A percentile compares a stretch with the other conserved stretches of the same genome.
These are phyloP conservation scores for Hozukius guyotensis DNA, from an alignment of 2,797 vertebrate species.

Conservation along the genomic window DNA sequence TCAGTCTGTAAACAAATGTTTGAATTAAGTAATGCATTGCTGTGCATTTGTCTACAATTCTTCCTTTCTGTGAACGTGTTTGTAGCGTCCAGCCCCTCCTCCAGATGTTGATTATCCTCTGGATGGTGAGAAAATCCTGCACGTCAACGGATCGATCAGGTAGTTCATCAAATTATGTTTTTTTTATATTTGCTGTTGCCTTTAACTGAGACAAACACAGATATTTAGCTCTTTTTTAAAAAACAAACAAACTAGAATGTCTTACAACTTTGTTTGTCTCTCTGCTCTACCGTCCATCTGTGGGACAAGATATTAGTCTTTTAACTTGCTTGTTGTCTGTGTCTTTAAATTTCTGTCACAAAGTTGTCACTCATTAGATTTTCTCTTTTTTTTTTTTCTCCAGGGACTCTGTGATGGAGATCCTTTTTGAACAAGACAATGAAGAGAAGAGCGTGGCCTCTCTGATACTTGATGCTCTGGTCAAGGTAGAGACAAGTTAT, in stretches of 20 bases:
- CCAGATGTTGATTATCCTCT: slow-evolving; percentile 96
- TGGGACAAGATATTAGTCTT: no score
- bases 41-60: neutral
- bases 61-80: slow-evolving; percentile 27
- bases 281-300: no score
- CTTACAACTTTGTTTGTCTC: no score
- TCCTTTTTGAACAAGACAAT: slow-evolving; percentile 98
- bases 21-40: neutral
- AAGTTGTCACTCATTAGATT: neutral
- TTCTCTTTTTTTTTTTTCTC: neutral
- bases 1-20: neutral
- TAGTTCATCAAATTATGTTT: slow-evolving; percentile 49
- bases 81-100: slow-evolving; percentile 89
- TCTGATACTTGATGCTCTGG: slow-evolving; percentile 93
- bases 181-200: neutral
- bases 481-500: slow-evolving; percentile 86
- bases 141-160: slow-evolving; percentile 94
- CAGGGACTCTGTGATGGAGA: slow-evolving; percentile 96
- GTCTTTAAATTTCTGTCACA: neutral
- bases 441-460: slow-evolving; percentile 97
- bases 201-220: neutral
- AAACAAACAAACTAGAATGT: no score
- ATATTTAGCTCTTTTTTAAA: neutral
- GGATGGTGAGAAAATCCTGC: slow-evolving; percentile 96
- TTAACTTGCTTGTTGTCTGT: no score